phyloP scores from a whole-genome alignment of 2,113 vertebrate species.

The Passer domesticus region DNA sequence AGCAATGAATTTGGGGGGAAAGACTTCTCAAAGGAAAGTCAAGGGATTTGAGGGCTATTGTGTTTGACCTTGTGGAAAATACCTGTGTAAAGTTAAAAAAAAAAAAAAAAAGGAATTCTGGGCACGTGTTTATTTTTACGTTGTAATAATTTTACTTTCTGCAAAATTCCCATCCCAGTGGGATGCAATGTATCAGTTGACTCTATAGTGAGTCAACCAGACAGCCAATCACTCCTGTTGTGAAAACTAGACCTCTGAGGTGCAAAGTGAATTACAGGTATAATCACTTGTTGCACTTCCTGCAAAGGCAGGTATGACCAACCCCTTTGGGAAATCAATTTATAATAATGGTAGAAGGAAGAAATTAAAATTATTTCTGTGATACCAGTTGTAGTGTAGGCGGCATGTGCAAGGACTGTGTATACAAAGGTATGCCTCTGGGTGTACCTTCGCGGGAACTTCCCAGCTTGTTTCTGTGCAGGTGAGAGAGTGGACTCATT shows the following conservation, averaged over 20 bases:
- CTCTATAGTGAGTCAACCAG: neutral
- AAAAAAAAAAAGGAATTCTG: neutral
- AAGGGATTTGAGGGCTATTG: neutral
- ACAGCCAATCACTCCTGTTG: rapidly evolving
- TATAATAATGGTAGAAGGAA: neutral
- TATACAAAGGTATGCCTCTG: neutral
- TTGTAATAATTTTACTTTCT: neutral
- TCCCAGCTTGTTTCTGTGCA: neutral
- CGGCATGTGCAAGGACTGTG: neutral
- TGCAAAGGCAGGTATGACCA: neutral
- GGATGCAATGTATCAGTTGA: neutral
- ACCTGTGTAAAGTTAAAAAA: neutral
- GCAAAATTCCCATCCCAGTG: neutral
- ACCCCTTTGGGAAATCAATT: neutral
- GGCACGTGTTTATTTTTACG: neutral
- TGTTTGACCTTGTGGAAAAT: neutral
- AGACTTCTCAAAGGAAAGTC: neutral
- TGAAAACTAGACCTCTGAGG: neutral
- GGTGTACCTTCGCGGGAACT: neutral
- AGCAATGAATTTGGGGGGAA: neutral
- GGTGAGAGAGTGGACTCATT: neutral
- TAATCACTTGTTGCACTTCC: neutral
- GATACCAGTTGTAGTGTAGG: neutral
- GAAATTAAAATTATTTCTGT: neutral
- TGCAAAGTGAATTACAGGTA: neutral